These are phyloP conservation scores for Scelioninae gen. 1 DNA, from an alignment of 2,888 invertebrate species.

Conservation along the genomic window DNA sequence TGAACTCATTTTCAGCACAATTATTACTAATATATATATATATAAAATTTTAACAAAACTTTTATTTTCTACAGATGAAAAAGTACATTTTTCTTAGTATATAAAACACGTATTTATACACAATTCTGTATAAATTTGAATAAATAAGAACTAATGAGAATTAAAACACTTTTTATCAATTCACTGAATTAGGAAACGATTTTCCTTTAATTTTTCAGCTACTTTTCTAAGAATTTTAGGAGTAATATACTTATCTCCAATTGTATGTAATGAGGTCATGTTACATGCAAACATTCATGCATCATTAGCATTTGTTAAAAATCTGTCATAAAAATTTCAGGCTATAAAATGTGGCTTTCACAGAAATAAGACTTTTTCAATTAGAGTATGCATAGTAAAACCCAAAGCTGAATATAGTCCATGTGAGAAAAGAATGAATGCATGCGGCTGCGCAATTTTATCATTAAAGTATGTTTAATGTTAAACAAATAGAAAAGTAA, in stretches of 20 bases:
- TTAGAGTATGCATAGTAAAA: slow-evolving; percentile 7
- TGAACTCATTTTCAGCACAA: too few relatives aligned
- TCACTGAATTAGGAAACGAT: not conserved
- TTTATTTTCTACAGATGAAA: too few relatives aligned
- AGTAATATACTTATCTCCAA: slow-evolving; percentile 17
- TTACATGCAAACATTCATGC: slow-evolving; percentile 21
- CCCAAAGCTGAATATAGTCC: not conserved
- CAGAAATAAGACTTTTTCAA: slow-evolving; percentile 9
- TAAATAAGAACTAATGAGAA: too few relatives aligned
- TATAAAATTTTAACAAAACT: too few relatives aligned
- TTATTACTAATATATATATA: too few relatives aligned
- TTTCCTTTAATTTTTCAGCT: not conserved
- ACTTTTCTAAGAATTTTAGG: slow-evolving; percentile 6
- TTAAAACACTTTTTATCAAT: too few relatives aligned
- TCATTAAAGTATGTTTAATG: not conserved
- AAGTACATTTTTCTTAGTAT: too few relatives aligned
- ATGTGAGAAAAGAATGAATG: not conserved
- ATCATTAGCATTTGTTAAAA: slow-evolving; percentile 22
- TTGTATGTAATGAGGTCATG: slow-evolving; percentile 26
- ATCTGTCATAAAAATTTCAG: slow-evolving; percentile 24
- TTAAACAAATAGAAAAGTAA: too few relatives aligned
- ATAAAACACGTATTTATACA: too few relatives aligned
- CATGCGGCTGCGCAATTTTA: too few relatives aligned
- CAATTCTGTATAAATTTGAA: too few relatives aligned
- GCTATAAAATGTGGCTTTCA: slow-evolving; percentile 17